phyloP scores from a whole-genome alignment of 2,113 vertebrate species.

The Piprites chloris region DNA sequence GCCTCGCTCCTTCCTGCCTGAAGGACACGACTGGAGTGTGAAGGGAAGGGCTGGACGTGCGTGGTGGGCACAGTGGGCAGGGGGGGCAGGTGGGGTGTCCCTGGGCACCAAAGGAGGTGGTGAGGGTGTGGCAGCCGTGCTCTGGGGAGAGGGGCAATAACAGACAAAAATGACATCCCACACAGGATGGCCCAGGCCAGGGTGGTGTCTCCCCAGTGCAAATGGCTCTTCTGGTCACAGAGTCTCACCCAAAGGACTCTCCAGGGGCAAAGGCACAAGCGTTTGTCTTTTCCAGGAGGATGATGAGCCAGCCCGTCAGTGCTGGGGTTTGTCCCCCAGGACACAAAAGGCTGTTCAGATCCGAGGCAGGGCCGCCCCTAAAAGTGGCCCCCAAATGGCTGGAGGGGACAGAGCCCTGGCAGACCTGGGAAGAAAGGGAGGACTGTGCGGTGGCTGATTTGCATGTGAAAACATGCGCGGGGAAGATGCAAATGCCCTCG shows the following conservation, averaged over 20 bases:
- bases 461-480: neutral
- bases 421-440: neutral
- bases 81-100: rapidly evolving
- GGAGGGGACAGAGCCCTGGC: neutral
- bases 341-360: neutral
- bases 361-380: neutral
- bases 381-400: neutral
- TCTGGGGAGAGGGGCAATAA: neutral
- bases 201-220: neutral
- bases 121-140: neutral
- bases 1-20: neutral
- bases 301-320: rapidly evolving
- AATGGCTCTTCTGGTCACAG: rapidly evolving
- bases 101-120: neutral
- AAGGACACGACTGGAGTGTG: neutral
- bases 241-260: rapidly evolving
- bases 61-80: neutral
- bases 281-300: neutral
- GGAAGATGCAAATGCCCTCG: neutral
- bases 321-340: neutral
- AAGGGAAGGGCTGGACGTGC: neutral
- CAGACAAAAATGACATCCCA: rapidly evolving
- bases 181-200: neutral
- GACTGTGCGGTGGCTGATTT: neutral
- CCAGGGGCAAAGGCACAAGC: no score